Conservation (phyloP, 2,888 invertebrate genomes). For the Nomada goodeniana region DNA sequence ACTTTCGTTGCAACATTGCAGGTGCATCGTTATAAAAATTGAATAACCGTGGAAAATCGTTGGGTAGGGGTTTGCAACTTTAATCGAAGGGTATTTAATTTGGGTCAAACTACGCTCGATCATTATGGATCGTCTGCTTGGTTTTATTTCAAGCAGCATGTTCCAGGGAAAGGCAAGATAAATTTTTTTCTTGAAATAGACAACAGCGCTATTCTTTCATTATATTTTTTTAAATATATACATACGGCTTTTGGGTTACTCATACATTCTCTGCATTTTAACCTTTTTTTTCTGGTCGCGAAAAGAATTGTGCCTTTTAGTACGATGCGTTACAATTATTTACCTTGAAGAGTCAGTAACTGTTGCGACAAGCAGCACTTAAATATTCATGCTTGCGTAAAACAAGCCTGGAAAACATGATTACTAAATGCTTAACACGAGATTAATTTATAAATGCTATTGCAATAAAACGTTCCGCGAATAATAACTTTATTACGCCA, state of each 20-base stretch:
- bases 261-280: background rate
- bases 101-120: background rate
- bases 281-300: background rate
- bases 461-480: background rate
- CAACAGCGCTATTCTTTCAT: too few species aligned
- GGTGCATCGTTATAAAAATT: conserved; percentile 17
- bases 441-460: background rate
- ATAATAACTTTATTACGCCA: too few species aligned
- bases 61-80: conserved; percentile 16
- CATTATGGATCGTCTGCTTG: background rate
- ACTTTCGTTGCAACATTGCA: conserved; percentile 2
- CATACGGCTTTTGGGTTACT: too few species aligned
- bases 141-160: background rate
- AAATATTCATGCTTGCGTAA: background rate
- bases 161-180: background rate
- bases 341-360: too few species aligned
- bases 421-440: background rate
- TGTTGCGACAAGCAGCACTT: background rate
- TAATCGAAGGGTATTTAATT: conserved; percentile 9
- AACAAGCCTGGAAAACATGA: background rate
- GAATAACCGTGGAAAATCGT: conserved; percentile 25
- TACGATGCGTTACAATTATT: too few species aligned
- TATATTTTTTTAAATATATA: too few species aligned
- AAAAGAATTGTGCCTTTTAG: too few species aligned
- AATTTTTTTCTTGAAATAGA: background rate